Conservation (phyloP, 1,140 invertebrate genomes). For the Amyelois transitella region DNA sequence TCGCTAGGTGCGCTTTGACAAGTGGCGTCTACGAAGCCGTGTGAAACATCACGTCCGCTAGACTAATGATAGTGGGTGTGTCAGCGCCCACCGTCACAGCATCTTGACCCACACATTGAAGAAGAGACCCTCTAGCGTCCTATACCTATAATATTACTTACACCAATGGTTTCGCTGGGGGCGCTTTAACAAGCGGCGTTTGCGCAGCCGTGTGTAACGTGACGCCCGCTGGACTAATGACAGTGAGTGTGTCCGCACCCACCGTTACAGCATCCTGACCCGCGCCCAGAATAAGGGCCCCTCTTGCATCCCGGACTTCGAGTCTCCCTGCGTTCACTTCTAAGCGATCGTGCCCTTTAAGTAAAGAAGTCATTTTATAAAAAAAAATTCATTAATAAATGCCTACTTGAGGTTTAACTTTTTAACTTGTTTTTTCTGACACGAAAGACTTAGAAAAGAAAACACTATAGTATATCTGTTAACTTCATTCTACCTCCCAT, state of each 20-base stretch:
- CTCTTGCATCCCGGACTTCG: constrained; percentile 86
- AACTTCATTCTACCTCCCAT: too few species aligned
- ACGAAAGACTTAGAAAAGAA: too few species aligned
- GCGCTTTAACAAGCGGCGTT: constrained; percentile 86
- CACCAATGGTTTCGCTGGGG: constrained; percentile 87
- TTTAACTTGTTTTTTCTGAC: too few species aligned
- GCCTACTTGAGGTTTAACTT: too few species aligned
- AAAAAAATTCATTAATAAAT: too few species aligned
- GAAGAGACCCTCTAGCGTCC: constrained; percentile 82
- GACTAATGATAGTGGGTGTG: constrained; percentile 84
- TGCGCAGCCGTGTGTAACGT: constrained; percentile 89
- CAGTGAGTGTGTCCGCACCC: constrained; percentile 85
- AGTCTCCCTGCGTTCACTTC: constrained; percentile 86
- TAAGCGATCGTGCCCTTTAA: constrained; percentile 82
- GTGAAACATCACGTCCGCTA: constrained; percentile 87
- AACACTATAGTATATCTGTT: too few species aligned
- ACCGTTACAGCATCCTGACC: constrained; percentile 87
- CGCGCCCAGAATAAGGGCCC: constrained; percentile 87
- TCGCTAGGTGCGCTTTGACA: constrained; percentile 85
- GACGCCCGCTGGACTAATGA: constrained; percentile 88
- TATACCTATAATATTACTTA: constrained; percentile 75
- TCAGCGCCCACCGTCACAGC: constrained; percentile 90
- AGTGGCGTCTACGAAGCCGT: constrained; percentile 89
- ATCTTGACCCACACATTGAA: constrained; percentile 89
- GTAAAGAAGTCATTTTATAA: not conserved